Evolutionary conservation across 37 sponge, comb jelly and placozoan genomes (phyloP).

Genomic region (Cliona cf. orientalis): DNA sequence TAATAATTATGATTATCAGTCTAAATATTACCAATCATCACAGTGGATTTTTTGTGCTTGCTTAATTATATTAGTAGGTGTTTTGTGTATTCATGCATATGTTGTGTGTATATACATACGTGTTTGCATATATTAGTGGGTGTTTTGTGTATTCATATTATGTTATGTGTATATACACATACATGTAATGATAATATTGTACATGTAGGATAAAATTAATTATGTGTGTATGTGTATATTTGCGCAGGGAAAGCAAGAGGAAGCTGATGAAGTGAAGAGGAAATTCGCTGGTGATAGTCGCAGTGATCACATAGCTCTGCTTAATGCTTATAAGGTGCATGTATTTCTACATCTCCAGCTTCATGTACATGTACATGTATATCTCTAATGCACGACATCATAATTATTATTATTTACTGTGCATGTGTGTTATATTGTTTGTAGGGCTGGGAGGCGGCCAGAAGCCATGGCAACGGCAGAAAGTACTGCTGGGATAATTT

Average conservation of each 20-base stretch:
- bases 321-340: constrained; percentile 70
- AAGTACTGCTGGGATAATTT: constrained; percentile 83
- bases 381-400: no score
- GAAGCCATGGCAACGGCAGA: constrained; percentile 25
- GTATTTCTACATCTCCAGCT: background rate
- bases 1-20: no score
- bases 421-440: background rate
- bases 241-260: constrained; percentile 70
- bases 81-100: background rate
- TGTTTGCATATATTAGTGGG: no score
- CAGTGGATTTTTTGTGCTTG: background rate
- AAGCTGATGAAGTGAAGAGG: constrained; percentile 64
- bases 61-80: background rate
- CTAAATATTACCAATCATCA: no score
- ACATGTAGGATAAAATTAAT: no score
- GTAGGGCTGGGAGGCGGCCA: constrained; percentile 63
- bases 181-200: no score
- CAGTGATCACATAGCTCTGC: constrained; percentile 78
- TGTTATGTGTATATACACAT: no score
- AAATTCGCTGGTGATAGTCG: constrained; percentile 57
- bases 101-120: background rate
- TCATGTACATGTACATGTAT: background rate
- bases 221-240: background rate
- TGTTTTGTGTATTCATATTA: no score
- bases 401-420: background rate